Evolutionary conservation across 2,113 vertebrate genomes (phyloP), one percentile per base, ranked within the genome.

Genomic region (Eulemur rufifrons): DNA sequence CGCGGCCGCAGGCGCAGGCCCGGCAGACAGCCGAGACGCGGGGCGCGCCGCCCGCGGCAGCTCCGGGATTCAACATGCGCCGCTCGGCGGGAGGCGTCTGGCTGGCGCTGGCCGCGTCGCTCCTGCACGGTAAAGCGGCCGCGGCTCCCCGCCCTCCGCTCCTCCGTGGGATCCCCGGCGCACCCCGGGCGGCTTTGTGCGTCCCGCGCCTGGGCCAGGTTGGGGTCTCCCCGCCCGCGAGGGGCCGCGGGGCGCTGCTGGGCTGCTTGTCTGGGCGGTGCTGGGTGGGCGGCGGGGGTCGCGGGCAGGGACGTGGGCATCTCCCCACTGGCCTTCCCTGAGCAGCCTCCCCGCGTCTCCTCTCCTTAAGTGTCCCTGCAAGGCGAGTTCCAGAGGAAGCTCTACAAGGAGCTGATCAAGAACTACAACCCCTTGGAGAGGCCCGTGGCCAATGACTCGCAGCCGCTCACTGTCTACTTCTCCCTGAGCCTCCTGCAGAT

Each of bases 401-500:
- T 99, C 68, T 99, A 99, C 97, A 94, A 87, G 8, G 98, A 99
- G 80, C 98, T 99, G 95, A 98, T 99, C 98, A 98, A 73, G 69
- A 96, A 98, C 95, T 99, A 99, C 98, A 99, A 99, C 95, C 98
- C 98, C 0, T 83, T 99, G 98, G 99, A 98, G 97, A 98, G 99
- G 98, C 99, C 99, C 0, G 99, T 99, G 87, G 98, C 96, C 86
- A 99, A 99, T 68, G 99, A 99, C 94, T 99, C 99, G 18, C 98
- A 99, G 71, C 98, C 98, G 0, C 99, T 99, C 91, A 99, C 99
- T 0, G 99, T 99, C 39, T 97, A 99, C 78, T 99, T 99, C 96
- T 99, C 99, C 54, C 98, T 99, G 86, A 99, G 98, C 96, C 99
- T 99, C 90, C 99, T 99, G 99, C 99, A 99, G 98, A 99, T 99